Evolutionary conservation across 2,797 vertebrate genomes (phyloP).

Genomic region (Rhabdophis nuchalis): DNA sequence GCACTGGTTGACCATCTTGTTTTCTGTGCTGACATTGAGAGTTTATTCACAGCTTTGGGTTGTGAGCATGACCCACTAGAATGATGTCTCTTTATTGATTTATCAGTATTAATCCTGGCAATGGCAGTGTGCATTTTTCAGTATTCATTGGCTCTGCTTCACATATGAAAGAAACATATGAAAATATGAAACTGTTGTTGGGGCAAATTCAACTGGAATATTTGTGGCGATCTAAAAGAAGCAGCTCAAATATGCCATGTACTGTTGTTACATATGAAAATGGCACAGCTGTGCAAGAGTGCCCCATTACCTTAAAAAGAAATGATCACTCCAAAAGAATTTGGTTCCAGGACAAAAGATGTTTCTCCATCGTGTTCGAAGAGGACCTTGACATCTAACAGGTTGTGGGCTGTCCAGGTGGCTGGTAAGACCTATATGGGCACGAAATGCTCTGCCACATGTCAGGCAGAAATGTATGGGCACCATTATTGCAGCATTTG

Average conservation of each 20-base stretch:
- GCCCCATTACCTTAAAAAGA: not conserved
- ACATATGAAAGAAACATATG: not conserved
- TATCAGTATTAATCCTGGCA: not conserved
- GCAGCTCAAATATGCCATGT: not conserved
- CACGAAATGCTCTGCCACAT: too few species aligned
- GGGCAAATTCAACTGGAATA: not conserved
- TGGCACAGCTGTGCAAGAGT: not conserved
- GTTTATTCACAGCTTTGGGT: not conserved
- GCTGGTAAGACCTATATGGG: too few species aligned
- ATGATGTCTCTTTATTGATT: not conserved
- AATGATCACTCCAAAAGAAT: not conserved
- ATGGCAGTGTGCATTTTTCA: not conserved
- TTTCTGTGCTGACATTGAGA: not conserved
- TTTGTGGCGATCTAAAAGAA: not conserved
- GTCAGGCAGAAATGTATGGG: too few species aligned
- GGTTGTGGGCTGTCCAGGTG: too few species aligned
- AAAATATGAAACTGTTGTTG: not conserved
- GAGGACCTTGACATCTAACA: too few species aligned
- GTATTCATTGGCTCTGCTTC: not conserved
- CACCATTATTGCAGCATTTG: too few species aligned
- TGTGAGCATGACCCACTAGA: not conserved
- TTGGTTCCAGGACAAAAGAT: not conserved
- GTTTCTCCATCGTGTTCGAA: too few species aligned
- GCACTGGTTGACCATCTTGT: not conserved
- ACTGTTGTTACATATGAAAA: not conserved